phyloP scores from a whole-genome alignment of 2,113 vertebrate species.

The Ovis aries region ARS-UI_Ramb_v3.0 NC_056062.1:89816501-89817000 shows the following conservation, averaged over 20 bases:
- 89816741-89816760: background rate
- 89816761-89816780: background rate
- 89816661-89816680: background rate
- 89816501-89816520: background rate
- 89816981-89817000: fast-evolving
- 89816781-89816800: background rate
- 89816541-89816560: background rate
- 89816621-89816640: background rate
- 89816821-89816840: background rate
- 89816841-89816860: background rate
- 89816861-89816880: background rate
- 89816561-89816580: background rate
- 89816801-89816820: background rate
- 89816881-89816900: background rate
- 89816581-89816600: background rate
- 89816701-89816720: background rate
- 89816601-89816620: background rate
- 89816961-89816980: background rate
- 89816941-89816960: background rate
- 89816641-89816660: background rate
- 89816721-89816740: background rate
- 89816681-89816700: background rate
- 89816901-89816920: background rate
- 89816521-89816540: background rate
- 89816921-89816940: background rate